Base-by-base conservation (phyloP, 1,140 invertebrate species). In the Trachymyrmex cornetzi region DNA sequence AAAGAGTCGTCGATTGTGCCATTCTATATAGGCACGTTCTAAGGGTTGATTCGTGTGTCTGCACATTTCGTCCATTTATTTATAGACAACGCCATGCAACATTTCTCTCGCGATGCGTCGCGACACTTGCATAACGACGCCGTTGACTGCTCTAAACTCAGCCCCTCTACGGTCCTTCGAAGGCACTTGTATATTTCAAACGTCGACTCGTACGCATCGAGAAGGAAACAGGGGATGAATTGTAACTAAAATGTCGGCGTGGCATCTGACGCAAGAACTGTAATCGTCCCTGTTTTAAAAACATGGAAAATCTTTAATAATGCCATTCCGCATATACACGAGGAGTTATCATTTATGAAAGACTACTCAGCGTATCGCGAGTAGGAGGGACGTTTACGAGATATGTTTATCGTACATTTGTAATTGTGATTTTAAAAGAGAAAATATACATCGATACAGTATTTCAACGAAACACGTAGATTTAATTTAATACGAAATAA, bases 1-100 rank as follows among this genome's bases (percentile, higher is more conserved):
- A 92, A 93, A 94, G 92, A 94, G 92, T 93, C 92, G 94, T 95
- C 94, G 94, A 95, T 95, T 95, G 94, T 95, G 90, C 89, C 87
- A 86, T 92, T 93, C 90, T 94, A 90, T 93, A 88, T 89, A 87
- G 53, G 12, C 79, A 34, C 88, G 77, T 92, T 86, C 90, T 86
- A 87, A 91, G 91, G 90, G 93, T 93, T 94, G 93, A 93, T 93
- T 93, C 75, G 69, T 59, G 82, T 85, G 81, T 85, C 80, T 87
- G 79, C 85, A 89, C 81, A 88, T 81, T 82, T 87, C 71, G 75
- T 86, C 85, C 90, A 88, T 91, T 87, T 86, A 88, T 86, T 87
- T 86, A 88, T 86, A 82, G 63, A 57, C 80, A 86, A 74, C 64
- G 66, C 50, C 80, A 55, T 22, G 69, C 38, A 48, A 64, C 63